Base-by-base conservation (phyloP, 2,888 invertebrate species). In the Phalera bucephala region DNA sequence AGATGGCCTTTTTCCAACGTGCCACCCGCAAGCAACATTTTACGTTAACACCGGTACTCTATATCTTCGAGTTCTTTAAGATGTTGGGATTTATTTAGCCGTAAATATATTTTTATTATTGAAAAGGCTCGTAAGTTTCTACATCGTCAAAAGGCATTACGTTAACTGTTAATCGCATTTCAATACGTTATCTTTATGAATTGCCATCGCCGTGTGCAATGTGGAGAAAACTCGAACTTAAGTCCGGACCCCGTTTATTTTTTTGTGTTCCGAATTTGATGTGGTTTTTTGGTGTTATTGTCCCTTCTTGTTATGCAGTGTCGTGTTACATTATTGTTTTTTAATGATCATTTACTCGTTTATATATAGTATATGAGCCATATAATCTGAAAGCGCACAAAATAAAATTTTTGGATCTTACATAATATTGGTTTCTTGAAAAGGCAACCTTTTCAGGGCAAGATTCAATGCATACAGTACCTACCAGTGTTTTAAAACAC, bases 121-220 rank as follows among this genome's bases (percentile, higher is more conserved):
- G 64, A 69, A 74, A 70, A 71, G 40, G 55, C 60, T 63, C 63
- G 51, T 62, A 64, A 60, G 49, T 69, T 72, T 72, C 68, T 59
- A 70, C 65, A 67, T 73, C 68, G 73, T 73, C 71, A 71, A 73
- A 71, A 76, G 65, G 59, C 66, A 73, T 77, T 77, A 69, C 72
- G 65, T 74, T 77, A 70, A 80, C 76, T 62, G 71, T 79, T 77
- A 75, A 76, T 68, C 66, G 67, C 64, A 58, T 72, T 72, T 72
- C 77, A 73, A 78, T 77, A 75, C 43, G 57, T 77, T 73, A 77
- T 79, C 67, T 66, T 80, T 78, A 75, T 75, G 72, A 67, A 78
- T 73, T 70, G 72, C 70, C 49, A 55, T 72, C 58, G 52, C 15
- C 47, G 50, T 53, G 53, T 50, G 59, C 67, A 61, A 71, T 63